Evolutionary conservation across 2,797 vertebrate genomes (phyloP), one percentile per base, ranked within the genome.

Genomic region (Eulemur rubriventer): DNA sequence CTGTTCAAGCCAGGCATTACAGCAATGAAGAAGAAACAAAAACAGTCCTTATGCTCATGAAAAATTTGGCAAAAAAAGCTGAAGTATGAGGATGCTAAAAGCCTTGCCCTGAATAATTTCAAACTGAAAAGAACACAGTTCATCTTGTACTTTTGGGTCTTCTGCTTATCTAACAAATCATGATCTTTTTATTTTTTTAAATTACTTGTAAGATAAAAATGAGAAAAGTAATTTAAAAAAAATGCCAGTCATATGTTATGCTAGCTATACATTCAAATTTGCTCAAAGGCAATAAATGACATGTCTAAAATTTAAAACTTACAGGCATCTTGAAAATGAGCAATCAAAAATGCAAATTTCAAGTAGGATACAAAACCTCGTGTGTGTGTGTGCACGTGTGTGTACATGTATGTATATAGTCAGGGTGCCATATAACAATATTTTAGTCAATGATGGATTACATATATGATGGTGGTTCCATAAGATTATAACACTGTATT

Each of bases 301-400:
- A 96, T 18, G n/a, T 38, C 63, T 46, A 75, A 52, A 90, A 52
- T 84, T 96, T 73, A 84, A 90, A 91, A 93, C 67, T 30, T 86
- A 81, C 13, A 95, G 57, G 35, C 1, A 92, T 81, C 22, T 87
- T 43, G 90, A 92, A 93, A 94, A 52, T 75, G 86, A 95, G 48
- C 46, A 96, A 86, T 78, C 89, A 78, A 89, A 94, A 96, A 89
- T 50, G 55, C n/a, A 97, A 75, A 95, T 90, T 93, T 81, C 65
- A 87, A 72, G 41, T 24, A 81, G 63, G 43, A 75, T 43, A 80
- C 67, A 72, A 93, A 93, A 76, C n/a, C 24, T 4, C 22, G 20
- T 43, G 43, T 65, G 16, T 65, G 16, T 63, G 2, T 35, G 6
- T 48, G 12, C 72, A 43, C 28, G 13, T 35, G 33, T 20, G 50